Percentiles rank a stretch among this genome's conserved stretches.
Conservation (phyloP, 2,888 invertebrate species). For the Eristalinus aeneus region DNA sequence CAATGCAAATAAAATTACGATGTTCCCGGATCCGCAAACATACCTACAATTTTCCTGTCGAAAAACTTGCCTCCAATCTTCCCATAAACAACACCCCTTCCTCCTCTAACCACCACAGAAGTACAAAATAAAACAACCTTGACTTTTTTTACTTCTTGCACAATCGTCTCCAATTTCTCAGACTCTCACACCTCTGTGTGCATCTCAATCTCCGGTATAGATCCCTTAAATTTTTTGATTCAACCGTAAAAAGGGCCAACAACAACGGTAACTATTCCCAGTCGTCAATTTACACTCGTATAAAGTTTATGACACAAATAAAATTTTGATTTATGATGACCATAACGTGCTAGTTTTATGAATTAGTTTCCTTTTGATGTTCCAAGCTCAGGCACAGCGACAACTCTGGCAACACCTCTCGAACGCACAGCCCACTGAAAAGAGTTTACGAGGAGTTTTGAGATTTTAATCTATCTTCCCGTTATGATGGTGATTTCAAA, state of each 20-base stretch:
- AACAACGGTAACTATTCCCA: neutral
- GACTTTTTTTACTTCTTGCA: neutral
- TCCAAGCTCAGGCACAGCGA: neutral
- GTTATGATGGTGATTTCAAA: neutral
- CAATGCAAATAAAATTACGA: no score
- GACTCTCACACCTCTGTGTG: neutral
- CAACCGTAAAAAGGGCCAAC: neutral
- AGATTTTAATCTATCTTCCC: neutral
- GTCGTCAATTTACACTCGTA: constrained; percentile 1
- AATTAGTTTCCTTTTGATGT: constrained; percentile 2
- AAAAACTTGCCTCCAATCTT: no score
- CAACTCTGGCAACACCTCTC: neutral
- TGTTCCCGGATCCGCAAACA: no score
- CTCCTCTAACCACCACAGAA: neutral
- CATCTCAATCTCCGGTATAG: constrained; percentile 4
- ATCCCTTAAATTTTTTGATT: neutral
- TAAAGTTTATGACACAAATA: constrained; percentile 35
- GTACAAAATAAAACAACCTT: neutral
- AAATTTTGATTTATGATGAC: constrained; percentile 35
- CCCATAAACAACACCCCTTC: no score
- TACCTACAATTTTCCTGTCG: no score
- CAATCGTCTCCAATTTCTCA: neutral
- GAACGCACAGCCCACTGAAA: neutral
- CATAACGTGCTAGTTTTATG: constrained; percentile 21
- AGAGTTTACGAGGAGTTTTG: neutral